Evolutionary conservation across 1,140 invertebrate genomes (phyloP).

Genomic region (Metaphire vulgaris): DNA sequence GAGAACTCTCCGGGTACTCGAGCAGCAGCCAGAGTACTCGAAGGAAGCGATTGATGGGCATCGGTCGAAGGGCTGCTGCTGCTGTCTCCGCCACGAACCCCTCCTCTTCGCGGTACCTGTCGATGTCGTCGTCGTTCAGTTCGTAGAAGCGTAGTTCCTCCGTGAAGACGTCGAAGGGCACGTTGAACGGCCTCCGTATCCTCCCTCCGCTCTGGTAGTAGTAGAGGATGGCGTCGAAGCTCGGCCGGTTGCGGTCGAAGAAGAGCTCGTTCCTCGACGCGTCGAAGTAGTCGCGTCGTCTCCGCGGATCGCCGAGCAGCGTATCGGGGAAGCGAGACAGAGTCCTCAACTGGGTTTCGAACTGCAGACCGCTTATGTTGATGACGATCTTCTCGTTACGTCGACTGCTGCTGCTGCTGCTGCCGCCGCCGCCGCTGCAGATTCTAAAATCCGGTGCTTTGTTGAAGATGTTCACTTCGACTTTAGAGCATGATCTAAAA

Average conservation of each 20-base stretch:
- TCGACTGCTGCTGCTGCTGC: too few species aligned
- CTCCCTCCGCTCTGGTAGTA: constrained; percentile 98
- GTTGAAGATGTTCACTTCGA: too few species aligned
- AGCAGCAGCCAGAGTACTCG: constrained; percentile 76
- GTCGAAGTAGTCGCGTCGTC: constrained; percentile 81
- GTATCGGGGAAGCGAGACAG: constrained; percentile 69
- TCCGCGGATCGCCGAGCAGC: constrained; percentile 84
- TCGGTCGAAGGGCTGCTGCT: constrained; percentile 38
- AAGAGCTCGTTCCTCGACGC: constrained; percentile 96
- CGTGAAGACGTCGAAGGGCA: constrained; percentile 65
- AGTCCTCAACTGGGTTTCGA: constrained; percentile 95
- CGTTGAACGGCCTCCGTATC: constrained; percentile 90
- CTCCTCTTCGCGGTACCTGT: constrained; percentile 25
- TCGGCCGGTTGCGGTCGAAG: constrained; percentile 96
- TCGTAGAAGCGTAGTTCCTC: constrained; percentile 50
- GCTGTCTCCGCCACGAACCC: constrained; percentile 48
- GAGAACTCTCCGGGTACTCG: constrained; percentile 98
- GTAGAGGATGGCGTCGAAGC: constrained; percentile 81
- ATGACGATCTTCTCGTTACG: constrained; percentile 74
- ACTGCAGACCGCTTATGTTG: constrained; percentile 93
- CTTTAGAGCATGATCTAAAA: too few species aligned
- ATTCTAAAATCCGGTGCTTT: too few species aligned
- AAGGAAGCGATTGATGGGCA: constrained; percentile 77
- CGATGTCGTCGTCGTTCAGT: constrained; percentile 43
- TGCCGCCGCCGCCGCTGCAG: too few species aligned